These are phyloP conservation scores for Pantelozetes paolii DNA, from an alignment of 2,888 invertebrate genomes.

Conservation along the genomic window DNA sequence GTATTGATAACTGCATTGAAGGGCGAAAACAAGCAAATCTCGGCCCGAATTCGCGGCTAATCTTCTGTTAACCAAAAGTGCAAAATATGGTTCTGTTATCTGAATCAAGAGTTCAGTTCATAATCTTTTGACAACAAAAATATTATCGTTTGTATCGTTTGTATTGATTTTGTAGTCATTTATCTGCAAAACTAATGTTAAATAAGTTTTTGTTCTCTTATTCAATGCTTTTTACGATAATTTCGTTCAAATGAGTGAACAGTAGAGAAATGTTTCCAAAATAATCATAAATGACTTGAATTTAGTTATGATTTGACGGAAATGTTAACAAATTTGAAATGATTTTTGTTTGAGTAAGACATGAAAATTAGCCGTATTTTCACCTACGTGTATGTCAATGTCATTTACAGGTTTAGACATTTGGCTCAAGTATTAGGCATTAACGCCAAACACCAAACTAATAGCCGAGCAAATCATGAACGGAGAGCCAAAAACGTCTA, in stretches of 20 bases:
- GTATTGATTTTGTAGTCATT: no score
- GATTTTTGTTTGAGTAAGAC: background rate
- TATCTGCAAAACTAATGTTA: no score
- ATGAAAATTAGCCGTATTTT: background rate
- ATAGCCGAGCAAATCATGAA: background rate
- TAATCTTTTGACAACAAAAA: no score
- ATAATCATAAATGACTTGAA: background rate
- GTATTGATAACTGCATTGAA: background rate
- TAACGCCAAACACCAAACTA: background rate
- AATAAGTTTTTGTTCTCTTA: no score
- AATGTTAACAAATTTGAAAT: background rate
- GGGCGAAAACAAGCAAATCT: background rate
- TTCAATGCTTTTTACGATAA: no score
- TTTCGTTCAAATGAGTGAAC: no score
- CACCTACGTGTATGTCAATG: conserved; percentile 35
- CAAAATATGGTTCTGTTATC: background rate
- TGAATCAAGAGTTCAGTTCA: background rate
- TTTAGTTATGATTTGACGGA: conserved; percentile 15
- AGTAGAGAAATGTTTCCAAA: no score
- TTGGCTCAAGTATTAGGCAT: conserved; percentile 30
- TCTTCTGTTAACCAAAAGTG: background rate
- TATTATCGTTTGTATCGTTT: no score
- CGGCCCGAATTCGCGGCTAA: background rate
- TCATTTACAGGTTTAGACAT: conserved; percentile 29
- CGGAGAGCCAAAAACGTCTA: background rate